Evolutionary conservation across 2,113 vertebrate genomes (phyloP), one percentile per base, ranked within the genome.

Genomic region (Microcebus griseorufus): DNA sequence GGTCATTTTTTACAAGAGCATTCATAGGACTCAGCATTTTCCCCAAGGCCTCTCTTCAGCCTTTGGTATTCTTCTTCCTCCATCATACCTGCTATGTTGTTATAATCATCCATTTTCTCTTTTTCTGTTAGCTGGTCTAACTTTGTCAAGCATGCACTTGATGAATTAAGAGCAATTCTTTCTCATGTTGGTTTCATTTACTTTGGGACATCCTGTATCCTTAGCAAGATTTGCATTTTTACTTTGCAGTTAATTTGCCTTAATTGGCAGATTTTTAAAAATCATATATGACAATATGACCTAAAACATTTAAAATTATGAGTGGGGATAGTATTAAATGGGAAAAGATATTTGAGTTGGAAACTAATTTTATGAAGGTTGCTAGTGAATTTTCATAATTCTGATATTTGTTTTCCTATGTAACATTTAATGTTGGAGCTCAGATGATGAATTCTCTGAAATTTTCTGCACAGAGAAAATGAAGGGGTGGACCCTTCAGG

Each of bases 221-320:
- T 92, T 73, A 83, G 37, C 55, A 84, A 84, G 10, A 81, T 76
- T 90, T 91, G 37, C 13, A 45, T 7, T 88, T 87, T 94, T 87
- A 87, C 45, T 94, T 90, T 94, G 69, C 48, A 87, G 14, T 94
- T 76, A 75, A 88, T 92, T 94, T 89, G 27, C 45, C n/a, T 39
- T 76, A 32, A 82, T 86, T 58, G 65, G 51, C 85, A 88, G n/a
- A 62, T 67, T 87, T 93, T 85, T n/a, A 55, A 73, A 72, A 80
- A 80, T 65, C 32, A 4, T 51, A 42, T 79, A 51, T 72, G 83
- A 45, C 29, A 94, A 9, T 92, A 25, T 81, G 60, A 83, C 29
- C 53, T 83, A 83, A 78, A 60, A 16, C 79, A 60, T 93, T 79
- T 92, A 23, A 82, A 85, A 72, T 67, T 94, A 51, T 84, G 25